phyloP scores from a whole-genome alignment of 2,797 vertebrate species.

The Danio kyathit region DNA sequence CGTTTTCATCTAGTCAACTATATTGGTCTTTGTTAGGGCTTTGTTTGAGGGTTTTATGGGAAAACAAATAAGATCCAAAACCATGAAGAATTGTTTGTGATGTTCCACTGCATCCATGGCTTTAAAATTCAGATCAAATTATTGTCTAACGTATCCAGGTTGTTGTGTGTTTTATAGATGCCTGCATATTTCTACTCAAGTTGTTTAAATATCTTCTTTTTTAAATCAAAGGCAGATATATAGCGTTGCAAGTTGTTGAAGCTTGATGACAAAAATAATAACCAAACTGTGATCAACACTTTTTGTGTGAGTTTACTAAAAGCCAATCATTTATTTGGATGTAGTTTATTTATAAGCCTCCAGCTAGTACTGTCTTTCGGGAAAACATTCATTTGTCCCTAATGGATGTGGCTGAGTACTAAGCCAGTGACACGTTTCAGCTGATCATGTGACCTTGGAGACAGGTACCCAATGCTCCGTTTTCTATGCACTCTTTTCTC shows the following conservation, averaged over 20 bases:
- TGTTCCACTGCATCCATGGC: not conserved
- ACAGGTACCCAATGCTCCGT: not conserved
- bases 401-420: slow-evolving; percentile 43
- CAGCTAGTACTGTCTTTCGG: not conserved
- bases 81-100: not conserved
- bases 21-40: not conserved
- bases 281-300: not conserved
- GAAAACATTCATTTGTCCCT: slow-evolving; percentile 34
- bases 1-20: not conserved
- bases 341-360: slow-evolving; percentile 32
- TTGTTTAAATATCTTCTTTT: not conserved
- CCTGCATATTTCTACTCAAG: not conserved
- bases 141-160: not conserved
- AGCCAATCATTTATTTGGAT: slow-evolving; percentile 10
- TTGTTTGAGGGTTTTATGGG: not conserved
- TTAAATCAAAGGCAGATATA: not conserved
- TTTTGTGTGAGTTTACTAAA: slow-evolving; percentile 21
- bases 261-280: too few relatives aligned
- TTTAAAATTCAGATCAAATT: not conserved
- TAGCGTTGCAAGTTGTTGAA: too few relatives aligned
- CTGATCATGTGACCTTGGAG: slow-evolving; percentile 17
- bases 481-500: slow-evolving; percentile 3
- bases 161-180: not conserved
- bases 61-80: slow-evolving; percentile 4
- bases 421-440: slow-evolving; percentile 31